Evolutionary conservation across 2,113 vertebrate species (phyloP), one percentile per base, ranked within the genome.

Genomic region (Xenopus laevis): DNA sequence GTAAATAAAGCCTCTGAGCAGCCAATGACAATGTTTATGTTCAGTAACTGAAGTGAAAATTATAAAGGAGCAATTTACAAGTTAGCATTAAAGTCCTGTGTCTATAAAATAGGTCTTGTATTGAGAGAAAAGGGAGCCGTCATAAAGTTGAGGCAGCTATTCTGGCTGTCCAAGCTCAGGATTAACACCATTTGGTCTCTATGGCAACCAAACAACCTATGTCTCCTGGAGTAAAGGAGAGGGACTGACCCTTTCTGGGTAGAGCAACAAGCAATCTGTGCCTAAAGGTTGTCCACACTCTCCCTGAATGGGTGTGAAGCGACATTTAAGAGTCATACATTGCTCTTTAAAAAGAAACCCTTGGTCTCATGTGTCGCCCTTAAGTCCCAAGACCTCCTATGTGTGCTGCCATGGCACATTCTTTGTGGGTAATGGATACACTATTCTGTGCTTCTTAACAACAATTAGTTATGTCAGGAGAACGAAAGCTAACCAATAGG

Each of bases 171-270:
- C 71, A 72, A 72, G 71, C 83, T 85, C 80, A 55, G 78, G 82
- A 84, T 85, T 84, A 81, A 79, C 74, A 74, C 79, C 78, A 79
- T 75, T 74, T 82, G 72, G 79, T 88, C 80, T 77, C 84, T 83
- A 79, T 72, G 82, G 74, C 75, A 86, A 88, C 87, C 84, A 84
- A 88, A 86, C 86, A 88, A 83, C 79, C 82, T 67, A 79, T 55
- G 68, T 76, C 79, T 79, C 82, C 82, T 83, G 84, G 83, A 78
- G 60, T 67, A 78, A 0, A 16, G 47, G 78, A 71, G 65, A 77
- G 81, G 78, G 50, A 61, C 71, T n/a, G 62, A 50, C 71, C 71
- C 71, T 44, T 45, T 17, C 61, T 15, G 10, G 50, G 62, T 21
- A 72, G 57, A 72, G 60, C 60, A 64, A 40, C 71, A 72, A 27